phyloP scores from a whole-genome alignment of 1,140 invertebrate species.

The Zaprionus tsacasi region DNA sequence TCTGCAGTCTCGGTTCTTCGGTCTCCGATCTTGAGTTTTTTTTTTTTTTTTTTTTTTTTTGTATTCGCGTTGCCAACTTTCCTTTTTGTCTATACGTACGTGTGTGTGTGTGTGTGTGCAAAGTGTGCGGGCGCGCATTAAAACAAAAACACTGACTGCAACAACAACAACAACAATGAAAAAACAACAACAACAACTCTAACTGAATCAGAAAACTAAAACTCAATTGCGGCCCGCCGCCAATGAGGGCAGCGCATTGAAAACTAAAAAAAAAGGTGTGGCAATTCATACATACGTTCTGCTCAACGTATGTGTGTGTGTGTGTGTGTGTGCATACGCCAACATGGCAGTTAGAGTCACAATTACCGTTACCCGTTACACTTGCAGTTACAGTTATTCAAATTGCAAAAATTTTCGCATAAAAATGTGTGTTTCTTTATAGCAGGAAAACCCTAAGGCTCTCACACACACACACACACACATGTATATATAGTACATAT shows the following conservation, averaged over 20 bases:
- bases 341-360: constrained; percentile 33
- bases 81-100: constrained; percentile 36
- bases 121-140: constrained; percentile 70
- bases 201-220: constrained; percentile 30
- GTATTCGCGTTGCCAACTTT: constrained; percentile 51
- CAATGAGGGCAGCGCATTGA: constrained; percentile 49
- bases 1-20: background rate
- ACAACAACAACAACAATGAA: constrained; percentile 21
- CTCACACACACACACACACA: constrained; percentile 12
- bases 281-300: constrained; percentile 43
- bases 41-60: constrained; percentile 22
- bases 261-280: constrained; percentile 69
- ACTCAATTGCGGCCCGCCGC: constrained; percentile 36
- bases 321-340: constrained; percentile 33
- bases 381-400: constrained; percentile 7
- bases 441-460: constrained; percentile 15
- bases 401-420: too few relatives aligned
- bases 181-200: constrained; percentile 20
- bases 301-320: background rate
- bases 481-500: background rate
- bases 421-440: constrained; percentile 16
- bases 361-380: background rate
- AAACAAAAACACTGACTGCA: constrained; percentile 55
- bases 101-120: constrained; percentile 19
- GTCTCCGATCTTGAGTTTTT: constrained; percentile 31